Evolutionary conservation across 1,140 invertebrate species (phyloP).

Genomic region (Nomia melanderi): DNA sequence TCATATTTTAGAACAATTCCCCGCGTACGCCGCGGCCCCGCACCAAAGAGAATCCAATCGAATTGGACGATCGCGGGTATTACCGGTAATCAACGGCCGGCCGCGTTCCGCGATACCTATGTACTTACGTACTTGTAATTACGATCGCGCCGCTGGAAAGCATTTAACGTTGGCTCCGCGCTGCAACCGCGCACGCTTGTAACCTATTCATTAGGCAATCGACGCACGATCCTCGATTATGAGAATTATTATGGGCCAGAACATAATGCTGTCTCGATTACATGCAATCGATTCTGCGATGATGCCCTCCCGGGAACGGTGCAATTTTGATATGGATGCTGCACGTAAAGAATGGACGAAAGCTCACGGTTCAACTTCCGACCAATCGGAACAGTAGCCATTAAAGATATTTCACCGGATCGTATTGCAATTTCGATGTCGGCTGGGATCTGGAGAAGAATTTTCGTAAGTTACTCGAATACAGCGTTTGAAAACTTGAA

Average conservation of each 20-base stretch:
- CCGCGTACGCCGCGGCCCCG: neutral
- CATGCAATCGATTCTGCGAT: neutral
- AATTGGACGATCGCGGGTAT: slow-evolving; percentile 21
- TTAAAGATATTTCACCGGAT: too few species aligned
- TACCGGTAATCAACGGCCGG: slow-evolving; percentile 20
- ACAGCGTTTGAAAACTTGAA: too few species aligned
- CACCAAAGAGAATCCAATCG: slow-evolving; percentile 34
- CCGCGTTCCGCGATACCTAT: neutral
- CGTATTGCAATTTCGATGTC: too few species aligned
- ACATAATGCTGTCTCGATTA: neutral
- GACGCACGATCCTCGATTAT: slow-evolving; percentile 29
- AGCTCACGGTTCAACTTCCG: too few species aligned
- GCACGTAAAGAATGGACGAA: too few species aligned
- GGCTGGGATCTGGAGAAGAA: too few species aligned
- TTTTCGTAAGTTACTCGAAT: too few species aligned
- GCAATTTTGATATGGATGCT: neutral
- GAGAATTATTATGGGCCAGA: slow-evolving; percentile 29
- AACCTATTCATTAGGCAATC: slow-evolving; percentile 56
- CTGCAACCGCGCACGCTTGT: slow-evolving; percentile 33
- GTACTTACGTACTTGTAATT: slow-evolving; percentile 11
- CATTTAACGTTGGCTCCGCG: slow-evolving; percentile 42
- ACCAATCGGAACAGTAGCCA: too few species aligned
- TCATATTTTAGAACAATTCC: slow-evolving; percentile 46
- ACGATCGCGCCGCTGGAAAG: slow-evolving; percentile 34
- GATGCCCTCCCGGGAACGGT: neutral